Conservation (phyloP, 1,140 invertebrate species). For the Drosophila trapezifrons region DNA sequence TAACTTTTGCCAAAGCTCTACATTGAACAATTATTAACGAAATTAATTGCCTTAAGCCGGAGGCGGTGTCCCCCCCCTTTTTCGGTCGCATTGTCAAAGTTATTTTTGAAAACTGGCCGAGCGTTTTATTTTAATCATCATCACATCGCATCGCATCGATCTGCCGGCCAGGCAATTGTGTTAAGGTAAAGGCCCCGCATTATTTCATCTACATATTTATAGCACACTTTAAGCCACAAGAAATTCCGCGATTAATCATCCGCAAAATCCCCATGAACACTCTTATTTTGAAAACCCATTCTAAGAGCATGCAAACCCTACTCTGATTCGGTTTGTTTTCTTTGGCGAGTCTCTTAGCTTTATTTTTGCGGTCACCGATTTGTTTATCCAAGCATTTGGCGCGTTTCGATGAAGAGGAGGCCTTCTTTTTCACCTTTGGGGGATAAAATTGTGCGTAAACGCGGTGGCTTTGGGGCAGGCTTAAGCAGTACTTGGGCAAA, state of each 20-base stretch:
- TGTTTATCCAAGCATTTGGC: conserved; percentile 58
- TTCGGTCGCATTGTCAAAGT: conserved; percentile 44
- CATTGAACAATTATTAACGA: conserved; percentile 66
- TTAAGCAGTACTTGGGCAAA: conserved; percentile 50
- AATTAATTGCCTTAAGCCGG: conserved; percentile 59
- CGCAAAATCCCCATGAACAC: conserved; percentile 26
- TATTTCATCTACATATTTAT: conserved; percentile 41
- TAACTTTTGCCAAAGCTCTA: conserved; percentile 62
- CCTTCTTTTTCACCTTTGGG: conserved; percentile 3
- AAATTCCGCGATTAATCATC: conserved; percentile 48
- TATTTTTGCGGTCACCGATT: conserved; percentile 37
- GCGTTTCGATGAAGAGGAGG: conserved; percentile 34
- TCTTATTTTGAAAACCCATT: background rate
- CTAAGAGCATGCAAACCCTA: too few species aligned
- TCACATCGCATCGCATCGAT: conserved; percentile 14
- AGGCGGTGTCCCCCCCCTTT: conserved; percentile 5
- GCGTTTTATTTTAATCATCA: conserved; percentile 48
- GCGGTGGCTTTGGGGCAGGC: conserved; percentile 58
- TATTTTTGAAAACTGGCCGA: conserved; percentile 46
- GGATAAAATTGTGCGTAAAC: conserved; percentile 41
- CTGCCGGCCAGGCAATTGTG: conserved; percentile 34
- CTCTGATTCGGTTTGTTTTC: conserved; percentile 45
- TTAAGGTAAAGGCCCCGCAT: conserved; percentile 51
- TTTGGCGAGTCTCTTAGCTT: background rate
- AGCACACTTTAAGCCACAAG: conserved; percentile 25